Evolutionary conservation across 2,888 invertebrate species (phyloP).

Genomic region (Cabera pusaria): DNA sequence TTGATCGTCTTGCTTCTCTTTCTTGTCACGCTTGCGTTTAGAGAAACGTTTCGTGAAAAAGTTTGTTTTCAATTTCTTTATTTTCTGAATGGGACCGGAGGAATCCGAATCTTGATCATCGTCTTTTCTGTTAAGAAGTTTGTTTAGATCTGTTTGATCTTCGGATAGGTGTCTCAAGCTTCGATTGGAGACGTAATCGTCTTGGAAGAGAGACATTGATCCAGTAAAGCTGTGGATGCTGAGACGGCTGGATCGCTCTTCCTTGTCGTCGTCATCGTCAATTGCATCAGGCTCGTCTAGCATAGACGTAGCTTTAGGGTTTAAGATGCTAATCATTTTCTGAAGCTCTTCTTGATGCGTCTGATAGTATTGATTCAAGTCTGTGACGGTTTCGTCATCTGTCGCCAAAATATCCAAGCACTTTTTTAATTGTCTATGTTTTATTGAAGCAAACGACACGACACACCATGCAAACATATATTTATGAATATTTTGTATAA

Average conservation of each 20-base stretch:
- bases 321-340: conserved; percentile 62
- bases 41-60: conserved; percentile 85
- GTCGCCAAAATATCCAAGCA: conserved; percentile 85
- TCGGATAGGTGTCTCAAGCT: conserved; percentile 67
- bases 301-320: conserved; percentile 62
- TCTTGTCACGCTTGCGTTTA: conserved; percentile 75
- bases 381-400: conserved; percentile 67
- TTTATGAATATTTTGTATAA: conserved; percentile 58
- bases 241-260: conserved; percentile 51
- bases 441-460: conserved; percentile 51
- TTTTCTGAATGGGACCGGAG: conserved; percentile 74
- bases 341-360: conserved; percentile 68
- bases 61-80: conserved; percentile 85
- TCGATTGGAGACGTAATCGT: conserved; percentile 58
- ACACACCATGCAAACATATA: conserved; percentile 79
- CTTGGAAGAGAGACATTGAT: conserved; percentile 64
- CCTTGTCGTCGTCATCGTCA: conserved; percentile 68
- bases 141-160: conserved; percentile 70
- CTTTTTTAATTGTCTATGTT: conserved; percentile 77
- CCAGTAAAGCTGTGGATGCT: conserved; percentile 62
- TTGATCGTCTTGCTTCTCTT: conserved; percentile 69
- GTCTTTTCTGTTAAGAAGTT: conserved; percentile 81
- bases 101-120: conserved; percentile 68
- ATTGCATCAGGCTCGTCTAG: conserved; percentile 62
- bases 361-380: conserved; percentile 67